phyloP scores from a whole-genome alignment of 2,113 vertebrate genomes.

The Seriola quinqueradiata region DNA sequence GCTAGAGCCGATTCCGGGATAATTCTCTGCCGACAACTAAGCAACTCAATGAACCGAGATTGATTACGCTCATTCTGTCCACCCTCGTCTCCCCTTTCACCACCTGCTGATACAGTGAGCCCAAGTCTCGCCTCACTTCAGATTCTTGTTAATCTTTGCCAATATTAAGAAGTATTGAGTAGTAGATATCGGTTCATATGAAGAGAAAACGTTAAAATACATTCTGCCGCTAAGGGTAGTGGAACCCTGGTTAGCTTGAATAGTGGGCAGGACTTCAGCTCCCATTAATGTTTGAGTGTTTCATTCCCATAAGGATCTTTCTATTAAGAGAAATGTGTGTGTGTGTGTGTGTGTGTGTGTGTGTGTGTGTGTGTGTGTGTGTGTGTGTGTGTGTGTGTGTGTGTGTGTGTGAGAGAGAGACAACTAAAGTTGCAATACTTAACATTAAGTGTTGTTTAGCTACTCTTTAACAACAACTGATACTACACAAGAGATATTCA shows the following conservation, averaged over 20 bases:
- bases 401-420: not conserved
- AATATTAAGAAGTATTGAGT: not conserved
- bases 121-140: no score
- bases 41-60: conserved; percentile 31
- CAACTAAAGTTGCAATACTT: not conserved
- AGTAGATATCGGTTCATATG: not conserved
- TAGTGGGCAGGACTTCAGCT: not conserved
- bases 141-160: not conserved
- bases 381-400: no score
- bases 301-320: not conserved
- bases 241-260: not conserved
- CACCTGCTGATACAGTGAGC: not conserved
- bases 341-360: no score
- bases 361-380: no score
- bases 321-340: no score
- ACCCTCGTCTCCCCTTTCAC: not conserved
- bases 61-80: conserved; percentile 16
- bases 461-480: not conserved
- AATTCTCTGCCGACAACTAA: conserved; percentile 23
- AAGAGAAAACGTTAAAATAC: not conserved
- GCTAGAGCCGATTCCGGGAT: conserved; percentile 34
- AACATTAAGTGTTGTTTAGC: conserved; percentile 4
- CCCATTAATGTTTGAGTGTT: not conserved
- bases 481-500: not conserved
- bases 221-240: no score